Base-by-base conservation (phyloP, 2,113 vertebrate genomes). In the Microcebus lehilahytsara region DNA sequence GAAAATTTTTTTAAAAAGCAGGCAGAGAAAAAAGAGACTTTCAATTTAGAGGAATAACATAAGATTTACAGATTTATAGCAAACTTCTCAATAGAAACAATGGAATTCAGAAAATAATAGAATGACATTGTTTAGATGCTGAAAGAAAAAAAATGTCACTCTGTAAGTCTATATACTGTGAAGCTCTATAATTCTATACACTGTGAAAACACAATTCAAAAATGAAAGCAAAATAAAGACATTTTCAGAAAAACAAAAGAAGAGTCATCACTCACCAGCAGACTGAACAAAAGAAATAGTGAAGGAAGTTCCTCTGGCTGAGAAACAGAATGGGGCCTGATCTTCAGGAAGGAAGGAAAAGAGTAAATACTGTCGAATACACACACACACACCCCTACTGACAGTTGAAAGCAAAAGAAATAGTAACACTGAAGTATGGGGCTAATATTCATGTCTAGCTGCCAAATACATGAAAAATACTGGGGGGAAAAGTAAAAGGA, bases 211-310 rank as follows among this genome's bases (percentile, higher is more conserved):
- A 92, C 22, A 58, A 72, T 69, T 69, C 19, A 77, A 88, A 93
- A 86, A 53, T 49, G 51, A 95, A 77, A 85, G 71, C 60, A 95
- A 88, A 92, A 69, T 58, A 91, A 86, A 89, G 79, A 79, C 27
- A 90, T 67, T 79, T 91, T 87, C 16, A 84, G 56, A 78, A 77
- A 87, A 83, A 77, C 20, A 40, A 75, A 93, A 69, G 16, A 78
- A 32, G 83, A 53, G 56, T 91, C 88, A 91, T 37, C 83, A 58
- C 56, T 20, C 19, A 91, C n/a, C 17, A 84, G 62, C 16, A 88
- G 62, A 94, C 12, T 51, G 34, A 32, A 91, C 32, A 85, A 89
- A 79, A 90, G 23, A 90, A 90, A 85, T 9, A 90, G 5, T n/a
- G 46, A 34, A 58, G 78, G 87, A 83, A 64, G 46, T 10, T 93